These are phyloP conservation scores for Ophioninae sp. DNA, from an alignment of 2,888 invertebrate species.

Conservation along the genomic window DNA sequence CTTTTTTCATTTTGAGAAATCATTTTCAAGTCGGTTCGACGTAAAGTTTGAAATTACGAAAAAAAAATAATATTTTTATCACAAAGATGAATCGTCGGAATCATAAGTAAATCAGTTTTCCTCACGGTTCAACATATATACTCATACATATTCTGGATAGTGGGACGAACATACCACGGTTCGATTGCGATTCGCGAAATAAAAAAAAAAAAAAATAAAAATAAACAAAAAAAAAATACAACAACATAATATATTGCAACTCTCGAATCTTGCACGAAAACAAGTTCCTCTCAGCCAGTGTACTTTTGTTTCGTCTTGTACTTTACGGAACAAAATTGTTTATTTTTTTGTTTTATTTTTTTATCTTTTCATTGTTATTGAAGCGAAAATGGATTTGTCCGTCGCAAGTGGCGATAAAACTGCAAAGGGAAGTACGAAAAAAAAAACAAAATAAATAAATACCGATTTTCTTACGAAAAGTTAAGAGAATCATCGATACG, in stretches of 20 bases:
- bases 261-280: background rate
- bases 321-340: background rate
- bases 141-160: slow-evolving; percentile 31
- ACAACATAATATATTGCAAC: background rate
- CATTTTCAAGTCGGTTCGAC: too few relatives aligned
- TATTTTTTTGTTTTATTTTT: too few relatives aligned
- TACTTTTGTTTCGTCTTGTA: too few relatives aligned
- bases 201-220: too few relatives aligned
- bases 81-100: too few relatives aligned
- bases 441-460: too few relatives aligned
- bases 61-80: background rate
- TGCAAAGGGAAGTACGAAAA: too few relatives aligned
- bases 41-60: background rate
- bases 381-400: slow-evolving; percentile 22
- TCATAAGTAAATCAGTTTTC: slow-evolving; percentile 24
- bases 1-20: too few relatives aligned
- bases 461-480: too few relatives aligned
- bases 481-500: too few relatives aligned
- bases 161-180: slow-evolving; percentile 53
- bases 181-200: slow-evolving; percentile 28
- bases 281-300: background rate
- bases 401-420: too few relatives aligned
- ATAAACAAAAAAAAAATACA: too few relatives aligned
- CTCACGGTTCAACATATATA: background rate
- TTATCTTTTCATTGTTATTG: background rate